A percentile compares a stretch with the other conserved stretches of the same genome.
Evolutionary conservation across 64 coral and sea anemone genomes (phyloP).

Genomic region (Catalaphyllia jardinei): DNA sequence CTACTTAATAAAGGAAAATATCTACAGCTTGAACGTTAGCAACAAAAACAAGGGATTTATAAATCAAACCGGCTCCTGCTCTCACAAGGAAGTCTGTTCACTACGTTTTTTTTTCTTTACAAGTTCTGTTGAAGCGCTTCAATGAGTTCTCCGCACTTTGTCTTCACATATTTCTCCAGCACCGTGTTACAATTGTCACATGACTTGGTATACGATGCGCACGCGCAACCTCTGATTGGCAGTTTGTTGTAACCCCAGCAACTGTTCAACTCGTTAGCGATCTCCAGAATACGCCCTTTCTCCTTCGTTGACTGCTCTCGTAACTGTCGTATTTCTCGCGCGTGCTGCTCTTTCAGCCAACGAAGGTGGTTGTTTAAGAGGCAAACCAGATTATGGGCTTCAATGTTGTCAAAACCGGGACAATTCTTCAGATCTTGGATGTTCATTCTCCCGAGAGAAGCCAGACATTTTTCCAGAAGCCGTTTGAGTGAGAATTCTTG

Average conservation of each 20-base stretch:
- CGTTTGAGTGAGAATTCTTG: conserved; percentile 79
- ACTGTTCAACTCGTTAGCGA: conserved; percentile 63
- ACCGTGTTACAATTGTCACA: conserved; percentile 81
- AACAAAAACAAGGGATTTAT: not conserved
- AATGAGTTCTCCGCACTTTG: conserved; percentile 76
- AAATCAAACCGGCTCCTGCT: not conserved
- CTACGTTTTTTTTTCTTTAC: not conserved
- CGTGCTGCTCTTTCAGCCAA: conserved; percentile 84
- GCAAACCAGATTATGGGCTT: conserved; percentile 57
- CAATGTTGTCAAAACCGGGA: conserved; percentile 67
- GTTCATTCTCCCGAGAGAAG: conserved; percentile 69
- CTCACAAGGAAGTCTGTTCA: not conserved
- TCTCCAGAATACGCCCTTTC: conserved; percentile 56
- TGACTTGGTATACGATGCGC: conserved; percentile 77
- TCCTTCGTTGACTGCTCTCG: conserved; percentile 62
- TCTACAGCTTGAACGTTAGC: not conserved
- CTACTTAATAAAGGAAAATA: no score
- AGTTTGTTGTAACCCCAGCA: conserved; percentile 86
- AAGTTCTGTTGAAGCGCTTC: conserved; percentile 11
- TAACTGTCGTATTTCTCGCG: conserved; percentile 58
- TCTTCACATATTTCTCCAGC: conserved; percentile 81
- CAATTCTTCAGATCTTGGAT: conserved; percentile 63
- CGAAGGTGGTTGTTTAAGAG: conserved; percentile 76
- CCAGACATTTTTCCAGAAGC: conserved; percentile 74
- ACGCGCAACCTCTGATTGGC: conserved; percentile 79